Base-by-base conservation (phyloP, 2,113 vertebrate genomes). In the Syngnathus scovelli region DNA sequence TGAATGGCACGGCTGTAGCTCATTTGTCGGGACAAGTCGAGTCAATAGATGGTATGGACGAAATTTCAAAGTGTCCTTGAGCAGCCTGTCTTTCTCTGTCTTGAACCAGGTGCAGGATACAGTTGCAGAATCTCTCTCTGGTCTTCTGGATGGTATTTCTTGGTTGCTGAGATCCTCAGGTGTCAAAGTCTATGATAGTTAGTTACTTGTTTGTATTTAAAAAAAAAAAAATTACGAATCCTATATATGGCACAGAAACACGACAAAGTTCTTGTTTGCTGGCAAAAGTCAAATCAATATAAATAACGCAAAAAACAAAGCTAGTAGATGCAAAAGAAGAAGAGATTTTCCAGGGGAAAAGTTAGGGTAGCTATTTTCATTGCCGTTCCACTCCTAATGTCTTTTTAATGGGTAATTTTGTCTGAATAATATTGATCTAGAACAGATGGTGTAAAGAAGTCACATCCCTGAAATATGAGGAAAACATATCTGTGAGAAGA, bases 151-250 rank as follows among this genome's bases (percentile, higher is more conserved):
- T 75, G 96, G 95, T 41, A 90, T 98, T 72, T 89, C 92, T 9
- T 99, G 96, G 96, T 84, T 99, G 68, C 87, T 99, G 69, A 92
- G 87, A 82, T 91, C 93, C 84, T 89, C 86, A 66, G 92, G 91
- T 61, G 83, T 91, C 86, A 90, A 89, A 84, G 27, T 90, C 1
- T 77, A 75, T 5, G 60, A 48, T 51, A 71, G 69, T 56, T 78
- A 73, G 27, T 33, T 33, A 33, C 27, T 33, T 3, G 27, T 33
- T 33, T 33, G 27, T 33, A 33, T 33, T 33, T 33, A 23, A 23
- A 23, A 23, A 23, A 23, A 23, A 23, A 23, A 23, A 23, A 23
- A 23, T 23, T 23, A 23, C 23, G 23, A 23, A 33, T 43, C 41
- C 41, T 43, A 2, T 43, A 9, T 43, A 43, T 21, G 21, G n/a